These are phyloP conservation scores for Pterophyllum scalare DNA, from an alignment of 2,113 vertebrate species.

Conservation along the genomic window DNA sequence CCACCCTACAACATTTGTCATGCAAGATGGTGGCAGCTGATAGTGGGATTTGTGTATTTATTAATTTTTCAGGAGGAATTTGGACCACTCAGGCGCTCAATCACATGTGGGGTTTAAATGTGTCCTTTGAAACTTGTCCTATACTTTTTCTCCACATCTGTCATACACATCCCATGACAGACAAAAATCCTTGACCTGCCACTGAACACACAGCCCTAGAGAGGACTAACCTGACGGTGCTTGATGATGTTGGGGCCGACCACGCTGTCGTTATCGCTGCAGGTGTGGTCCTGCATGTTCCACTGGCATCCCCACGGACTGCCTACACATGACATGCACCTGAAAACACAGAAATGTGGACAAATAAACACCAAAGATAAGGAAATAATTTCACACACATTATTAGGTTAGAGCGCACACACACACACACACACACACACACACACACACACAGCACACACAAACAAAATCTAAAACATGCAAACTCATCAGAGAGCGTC, in stretches of 20 bases:
- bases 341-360: slow-evolving; percentile 55
- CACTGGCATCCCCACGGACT: slow-evolving; percentile 93
- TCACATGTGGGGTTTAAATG: slow-evolving; percentile 9
- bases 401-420: slow-evolving; percentile 50
- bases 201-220: neutral
- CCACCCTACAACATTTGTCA: slow-evolving; percentile 57
- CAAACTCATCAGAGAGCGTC: slow-evolving; percentile 70
- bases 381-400: slow-evolving; percentile 4
- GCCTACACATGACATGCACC: slow-evolving; percentile 91
- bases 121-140: slow-evolving; percentile 30
- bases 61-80: slow-evolving; percentile 46
- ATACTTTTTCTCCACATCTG: neutral
- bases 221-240: slow-evolving; percentile 84
- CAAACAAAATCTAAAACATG: slow-evolving; percentile 63
- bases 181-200: neutral
- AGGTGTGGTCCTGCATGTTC: slow-evolving; percentile 85
- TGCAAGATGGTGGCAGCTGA: slow-evolving; percentile 67
- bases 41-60: slow-evolving; percentile 57
- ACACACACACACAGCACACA: slow-evolving; percentile 36
- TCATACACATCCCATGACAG: neutral
- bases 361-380: neutral
- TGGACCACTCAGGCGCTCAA: neutral
- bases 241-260: slow-evolving; percentile 79
- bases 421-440: slow-evolving; percentile 28
- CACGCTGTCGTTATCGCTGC: slow-evolving; percentile 81